Base-by-base conservation (phyloP, 2,113 vertebrate genomes). In the Pangasianodon gigas region DNA sequence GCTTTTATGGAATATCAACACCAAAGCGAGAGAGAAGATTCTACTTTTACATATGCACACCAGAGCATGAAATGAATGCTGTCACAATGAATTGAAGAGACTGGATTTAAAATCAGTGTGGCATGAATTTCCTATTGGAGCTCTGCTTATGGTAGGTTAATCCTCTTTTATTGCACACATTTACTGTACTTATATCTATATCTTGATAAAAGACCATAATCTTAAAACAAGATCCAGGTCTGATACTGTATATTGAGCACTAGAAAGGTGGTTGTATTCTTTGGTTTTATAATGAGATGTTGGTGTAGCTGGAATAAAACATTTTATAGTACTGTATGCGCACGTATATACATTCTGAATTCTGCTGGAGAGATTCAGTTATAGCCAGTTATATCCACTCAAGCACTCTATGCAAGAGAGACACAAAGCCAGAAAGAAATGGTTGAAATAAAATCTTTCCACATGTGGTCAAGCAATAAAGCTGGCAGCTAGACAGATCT, bases 401-500 rank as follows among this genome's bases (percentile, higher is more conserved):
- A 5, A 56, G 81, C 32, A 13, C 19, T 24, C 56, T 29, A 3
- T 6, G 29, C 5, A 67, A n/a, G 14, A 85, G 84, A 67, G 5
- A 62, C 14, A 85, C 29, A 14, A 48, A 62, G 82, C 21, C 32
- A 11, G n/a, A 26, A 84, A 84, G 58, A 84, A 62, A 48, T 65
- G 37, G 21, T n/a, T n/a, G 84, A 18, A 16, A 32, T 85, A 86
- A 69, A 51, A 86, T 69, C 84, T 69, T 86, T 69, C 62, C 62
- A 32, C 46, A 85, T 52, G 65, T 16, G 29, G 84, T 69, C 8
- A 51, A 69, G 84, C 44, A 69, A 51, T 67, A 85, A 69, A 85
- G 62, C 82, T 84, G 82, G 82, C 82, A 84, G 54, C 84, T 69
- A 69, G 62, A 69, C 84, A 54, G 62, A 51, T 69, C 62, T 86